Evolutionary conservation across 2,888 invertebrate species (phyloP).

Genomic region (Arrhopalites spinosus): DNA sequence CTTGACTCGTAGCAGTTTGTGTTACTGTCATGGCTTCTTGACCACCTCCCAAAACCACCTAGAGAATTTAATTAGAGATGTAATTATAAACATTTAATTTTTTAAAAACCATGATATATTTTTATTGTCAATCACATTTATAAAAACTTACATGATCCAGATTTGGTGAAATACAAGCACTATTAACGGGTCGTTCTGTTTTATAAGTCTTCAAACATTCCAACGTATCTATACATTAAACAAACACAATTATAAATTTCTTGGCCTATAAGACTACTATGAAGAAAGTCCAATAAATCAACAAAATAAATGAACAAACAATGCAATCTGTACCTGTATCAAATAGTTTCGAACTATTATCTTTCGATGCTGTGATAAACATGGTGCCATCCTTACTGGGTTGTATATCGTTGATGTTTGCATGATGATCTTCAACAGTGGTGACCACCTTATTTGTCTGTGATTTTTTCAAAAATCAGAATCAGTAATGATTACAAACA

Average conservation of each 20-base stretch:
- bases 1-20: conserved; percentile 88
- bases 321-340: conserved; percentile 75
- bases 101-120: not conserved
- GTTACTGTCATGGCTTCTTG: conserved; percentile 99
- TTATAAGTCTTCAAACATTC: conserved; percentile 92
- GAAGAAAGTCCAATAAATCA: too few relatives aligned
- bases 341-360: conserved; percentile 92
- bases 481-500: not conserved
- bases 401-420: conserved; percentile 95
- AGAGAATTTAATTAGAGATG: not conserved
- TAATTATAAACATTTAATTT: not conserved
- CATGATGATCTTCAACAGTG: conserved; percentile 79
- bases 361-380: conserved; percentile 97
- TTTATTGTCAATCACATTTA: not conserved
- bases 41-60: conserved; percentile 94
- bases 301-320: too few relatives aligned
- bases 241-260: too few relatives aligned
- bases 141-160: conserved; percentile 79
- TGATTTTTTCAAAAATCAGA: not conserved
- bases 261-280: too few relatives aligned
- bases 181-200: conserved; percentile 97
- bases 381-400: conserved; percentile 88
- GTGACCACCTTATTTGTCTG: conserved; percentile 82
- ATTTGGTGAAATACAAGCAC: conserved; percentile 94
- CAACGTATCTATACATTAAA: conserved; percentile 65